These are phyloP conservation scores for Oreortyx pictus DNA, from an alignment of 2,797 vertebrate genomes.

Conservation along the genomic window DNA sequence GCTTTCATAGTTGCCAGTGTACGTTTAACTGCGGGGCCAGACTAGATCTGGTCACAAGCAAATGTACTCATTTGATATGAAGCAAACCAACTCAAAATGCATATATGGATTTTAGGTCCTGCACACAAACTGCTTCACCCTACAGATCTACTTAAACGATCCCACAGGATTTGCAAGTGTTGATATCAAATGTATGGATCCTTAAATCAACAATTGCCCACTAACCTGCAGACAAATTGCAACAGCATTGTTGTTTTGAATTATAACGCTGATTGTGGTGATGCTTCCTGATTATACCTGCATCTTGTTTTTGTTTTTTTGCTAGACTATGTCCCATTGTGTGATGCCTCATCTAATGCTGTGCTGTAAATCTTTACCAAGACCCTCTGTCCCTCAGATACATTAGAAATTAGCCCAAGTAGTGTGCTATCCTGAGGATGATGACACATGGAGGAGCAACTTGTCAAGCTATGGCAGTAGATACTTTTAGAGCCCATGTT, in stretches of 20 bases:
- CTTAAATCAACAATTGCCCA: not conserved
- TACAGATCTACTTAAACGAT: not conserved
- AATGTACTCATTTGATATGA: not conserved
- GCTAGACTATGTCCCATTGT: not conserved
- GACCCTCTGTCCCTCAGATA: not conserved
- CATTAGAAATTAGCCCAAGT: not conserved
- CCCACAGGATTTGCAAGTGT: not conserved
- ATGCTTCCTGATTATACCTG: not conserved
- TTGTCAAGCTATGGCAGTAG: not conserved
- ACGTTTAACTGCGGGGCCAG: not conserved
- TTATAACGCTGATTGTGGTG: not conserved
- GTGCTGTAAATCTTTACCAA: not conserved
- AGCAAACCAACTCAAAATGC: not conserved
- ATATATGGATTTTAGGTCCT: not conserved
- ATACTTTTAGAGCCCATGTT: not conserved
- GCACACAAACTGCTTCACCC: not conserved
- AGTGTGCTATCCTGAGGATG: not conserved
- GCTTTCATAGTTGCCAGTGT: not conserved
- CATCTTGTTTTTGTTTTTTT: not conserved
- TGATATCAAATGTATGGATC: rapidly evolving
- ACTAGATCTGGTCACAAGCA: not conserved
- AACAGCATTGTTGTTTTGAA: not conserved
- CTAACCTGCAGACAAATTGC: not conserved
- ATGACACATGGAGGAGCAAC: not conserved
- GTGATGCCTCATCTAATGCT: not conserved